Evolutionary conservation across 2,888 invertebrate genomes (phyloP).

Genomic region (Andrena dorsata): DNA sequence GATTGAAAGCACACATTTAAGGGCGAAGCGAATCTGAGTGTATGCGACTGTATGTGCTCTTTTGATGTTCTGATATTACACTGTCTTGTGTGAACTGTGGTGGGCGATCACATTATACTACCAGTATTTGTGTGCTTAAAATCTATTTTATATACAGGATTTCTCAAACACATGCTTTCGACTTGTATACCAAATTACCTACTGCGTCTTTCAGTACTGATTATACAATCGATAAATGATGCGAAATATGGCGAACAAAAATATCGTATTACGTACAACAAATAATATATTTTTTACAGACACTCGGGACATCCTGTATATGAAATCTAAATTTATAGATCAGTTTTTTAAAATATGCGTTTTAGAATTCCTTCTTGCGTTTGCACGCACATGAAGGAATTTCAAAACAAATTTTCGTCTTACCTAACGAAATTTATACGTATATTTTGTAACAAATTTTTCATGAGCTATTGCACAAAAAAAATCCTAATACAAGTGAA

Average conservation of each 20-base stretch:
- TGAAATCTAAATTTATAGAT: constrained; percentile 44
- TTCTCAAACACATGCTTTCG: constrained; percentile 45
- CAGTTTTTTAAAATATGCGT: constrained; percentile 43
- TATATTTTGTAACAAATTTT: constrained; percentile 64
- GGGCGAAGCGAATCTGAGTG: constrained; percentile 21
- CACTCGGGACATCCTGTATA: constrained; percentile 59
- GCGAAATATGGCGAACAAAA: constrained; percentile 26
- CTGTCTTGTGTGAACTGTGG: constrained; percentile 19
- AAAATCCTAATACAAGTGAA: constrained; percentile 37
- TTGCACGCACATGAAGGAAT: constrained; percentile 39
- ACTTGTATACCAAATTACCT: constrained; percentile 27
- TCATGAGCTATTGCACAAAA: constrained; percentile 36
- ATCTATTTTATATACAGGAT: constrained; percentile 58
- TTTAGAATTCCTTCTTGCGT: constrained; percentile 51
- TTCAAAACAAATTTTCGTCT: constrained; percentile 50
- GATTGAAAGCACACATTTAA: constrained; percentile 65
- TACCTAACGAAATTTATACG: constrained; percentile 38
- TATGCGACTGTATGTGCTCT: constrained; percentile 18
- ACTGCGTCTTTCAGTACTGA: constrained; percentile 40
- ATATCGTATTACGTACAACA: constrained; percentile 33
- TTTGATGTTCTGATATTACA: constrained; percentile 21
- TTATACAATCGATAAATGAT: constrained; percentile 23
- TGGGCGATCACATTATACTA: constrained; percentile 10
- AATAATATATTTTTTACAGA: constrained; percentile 53
- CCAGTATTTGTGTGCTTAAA: constrained; percentile 63